phyloP scores from a whole-genome alignment of 2,113 vertebrate genomes.

The Acanthochromis polyacanthus region DNA sequence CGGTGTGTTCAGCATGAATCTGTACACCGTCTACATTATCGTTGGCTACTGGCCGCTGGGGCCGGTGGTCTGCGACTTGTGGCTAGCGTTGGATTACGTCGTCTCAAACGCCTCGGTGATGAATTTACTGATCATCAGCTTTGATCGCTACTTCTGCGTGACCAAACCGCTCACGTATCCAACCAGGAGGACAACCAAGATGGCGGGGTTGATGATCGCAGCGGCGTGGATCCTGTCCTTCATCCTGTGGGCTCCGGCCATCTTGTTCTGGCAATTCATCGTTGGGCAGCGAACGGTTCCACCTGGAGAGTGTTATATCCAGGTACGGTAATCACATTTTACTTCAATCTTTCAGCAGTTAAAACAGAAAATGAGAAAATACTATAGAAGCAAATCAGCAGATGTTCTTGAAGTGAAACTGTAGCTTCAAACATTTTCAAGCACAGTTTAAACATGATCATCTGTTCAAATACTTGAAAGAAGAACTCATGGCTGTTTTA shows the following conservation, averaged over 20 bases:
- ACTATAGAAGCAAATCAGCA: too few species aligned
- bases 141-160: constrained; percentile 98
- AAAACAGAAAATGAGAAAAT: too few species aligned
- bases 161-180: constrained; percentile 97
- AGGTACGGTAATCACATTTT: constrained; percentile 51
- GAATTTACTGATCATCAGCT: constrained; percentile 98
- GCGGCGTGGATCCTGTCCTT: constrained; percentile 98
- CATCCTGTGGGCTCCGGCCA: constrained; percentile 97
- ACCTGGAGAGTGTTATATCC: constrained; percentile 92
- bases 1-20: constrained; percentile 97
- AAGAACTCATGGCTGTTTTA: too few species aligned
- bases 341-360: too few species aligned
- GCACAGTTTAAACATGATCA: too few species aligned
- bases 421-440: too few species aligned
- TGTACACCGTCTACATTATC: constrained; percentile 96
- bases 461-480: too few species aligned
- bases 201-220: constrained; percentile 97
- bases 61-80: constrained; percentile 95
- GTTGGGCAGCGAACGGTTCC: constrained; percentile 95
- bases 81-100: constrained; percentile 97
- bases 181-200: constrained; percentile 94
- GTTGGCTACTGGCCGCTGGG: constrained; percentile 98
- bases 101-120: constrained; percentile 98
- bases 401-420: too few species aligned
- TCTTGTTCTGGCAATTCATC: constrained; percentile 99